Conservation (phyloP, 1,140 invertebrate genomes). For the Homarus americanus region DNA sequence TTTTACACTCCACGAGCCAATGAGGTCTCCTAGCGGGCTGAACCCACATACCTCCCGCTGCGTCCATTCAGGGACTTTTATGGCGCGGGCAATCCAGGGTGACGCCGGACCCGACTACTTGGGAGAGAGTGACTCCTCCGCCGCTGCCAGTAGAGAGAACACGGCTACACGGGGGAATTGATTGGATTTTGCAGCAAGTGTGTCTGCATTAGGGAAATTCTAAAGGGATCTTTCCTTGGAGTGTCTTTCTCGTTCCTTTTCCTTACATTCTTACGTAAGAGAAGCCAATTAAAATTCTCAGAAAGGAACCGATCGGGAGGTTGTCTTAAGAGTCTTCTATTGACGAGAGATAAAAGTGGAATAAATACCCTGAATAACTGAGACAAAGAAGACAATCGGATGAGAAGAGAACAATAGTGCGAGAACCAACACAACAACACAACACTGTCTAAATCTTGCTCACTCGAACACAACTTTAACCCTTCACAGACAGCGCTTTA, state of each 20-base stretch:
- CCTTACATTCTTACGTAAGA: neutral
- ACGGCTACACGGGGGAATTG: neutral
- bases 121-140: no score
- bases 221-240: neutral
- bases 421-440: constrained; percentile 51
- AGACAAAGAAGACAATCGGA: constrained; percentile 51
- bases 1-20: constrained; percentile 29
- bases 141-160: no score
- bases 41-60: constrained; percentile 30
- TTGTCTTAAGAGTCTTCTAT: neutral
- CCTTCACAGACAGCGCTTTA: constrained; percentile 22
- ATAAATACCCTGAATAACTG: neutral
- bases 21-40: neutral
- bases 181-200: constrained; percentile 12
- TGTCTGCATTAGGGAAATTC: constrained; percentile 28
- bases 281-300: neutral
- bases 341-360: neutral
- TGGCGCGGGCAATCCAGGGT: neutral
- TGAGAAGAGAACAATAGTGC: constrained; percentile 26
- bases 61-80: constrained; percentile 9
- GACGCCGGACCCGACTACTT: constrained; percentile 19
- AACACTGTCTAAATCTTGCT: constrained; percentile 45
- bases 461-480: constrained; percentile 19
- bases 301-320: neutral
- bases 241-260: neutral